Conservation (phyloP, 1,140 invertebrate genomes). For the Ladona fulva region DNA sequence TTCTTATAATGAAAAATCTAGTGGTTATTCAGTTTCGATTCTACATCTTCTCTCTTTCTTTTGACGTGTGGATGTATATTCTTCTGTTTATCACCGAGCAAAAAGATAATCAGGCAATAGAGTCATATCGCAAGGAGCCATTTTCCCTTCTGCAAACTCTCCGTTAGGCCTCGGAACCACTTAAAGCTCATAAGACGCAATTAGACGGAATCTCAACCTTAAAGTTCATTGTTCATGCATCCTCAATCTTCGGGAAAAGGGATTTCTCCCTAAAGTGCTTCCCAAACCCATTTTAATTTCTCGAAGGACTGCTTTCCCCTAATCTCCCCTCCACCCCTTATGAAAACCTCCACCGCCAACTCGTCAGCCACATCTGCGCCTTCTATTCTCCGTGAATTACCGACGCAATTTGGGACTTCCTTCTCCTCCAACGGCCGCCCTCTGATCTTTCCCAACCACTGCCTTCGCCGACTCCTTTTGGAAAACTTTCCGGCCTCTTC, state of each 20-base stretch:
- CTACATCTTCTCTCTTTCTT: no score
- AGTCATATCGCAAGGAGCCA: neutral
- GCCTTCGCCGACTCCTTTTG: no score
- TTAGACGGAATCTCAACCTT: neutral
- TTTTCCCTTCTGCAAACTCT: neutral
- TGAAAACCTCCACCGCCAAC: neutral
- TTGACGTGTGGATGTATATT: no score
- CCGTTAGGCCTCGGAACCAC: neutral
- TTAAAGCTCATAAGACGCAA: neutral
- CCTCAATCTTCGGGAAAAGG: neutral
- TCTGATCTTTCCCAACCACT: neutral
- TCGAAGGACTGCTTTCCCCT: neutral
- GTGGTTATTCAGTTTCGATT: no score
- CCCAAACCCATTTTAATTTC: neutral
- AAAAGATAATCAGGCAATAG: no score
- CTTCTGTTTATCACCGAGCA: no score
- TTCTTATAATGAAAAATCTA: no score
- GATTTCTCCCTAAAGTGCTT: neutral
- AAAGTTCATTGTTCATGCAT: neutral
- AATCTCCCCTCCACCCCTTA: neutral
- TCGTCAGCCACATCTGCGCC: constrained; percentile 1
- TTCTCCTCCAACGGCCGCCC: neutral
- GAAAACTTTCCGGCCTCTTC: neutral
- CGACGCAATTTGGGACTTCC: constrained; percentile 2
- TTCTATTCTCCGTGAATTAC: neutral